Percentiles rank a stretch among this genome's conserved stretches.
phyloP scores from a whole-genome alignment of 35 echinoderm and acorn worm genomes.

The Apostichopus parvimensis region DNA sequence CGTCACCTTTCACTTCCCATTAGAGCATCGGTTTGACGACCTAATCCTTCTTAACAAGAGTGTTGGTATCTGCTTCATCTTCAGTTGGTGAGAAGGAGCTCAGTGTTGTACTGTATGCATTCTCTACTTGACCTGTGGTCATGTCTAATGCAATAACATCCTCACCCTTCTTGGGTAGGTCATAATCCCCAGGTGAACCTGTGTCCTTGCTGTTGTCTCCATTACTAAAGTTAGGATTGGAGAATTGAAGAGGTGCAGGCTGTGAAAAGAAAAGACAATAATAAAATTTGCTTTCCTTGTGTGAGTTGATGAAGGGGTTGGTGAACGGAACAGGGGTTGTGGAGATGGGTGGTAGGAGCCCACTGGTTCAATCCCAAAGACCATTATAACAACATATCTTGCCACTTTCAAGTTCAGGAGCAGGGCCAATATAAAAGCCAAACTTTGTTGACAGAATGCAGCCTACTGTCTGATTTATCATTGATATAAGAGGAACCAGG shows the following conservation, averaged over 20 bases:
- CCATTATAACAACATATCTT: no score
- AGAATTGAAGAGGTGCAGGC: neutral
- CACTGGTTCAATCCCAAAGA: no score
- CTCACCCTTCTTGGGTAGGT: neutral
- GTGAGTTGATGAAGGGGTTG: no score
- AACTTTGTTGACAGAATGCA: no score
- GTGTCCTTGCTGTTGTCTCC: neutral
- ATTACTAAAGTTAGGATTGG: neutral
- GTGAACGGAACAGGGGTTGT: no score
- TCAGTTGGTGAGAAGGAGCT: constrained; percentile 4
- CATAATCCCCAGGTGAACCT: neutral
- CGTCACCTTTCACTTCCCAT: neutral
- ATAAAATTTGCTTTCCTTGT: neutral
- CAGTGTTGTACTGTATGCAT: neutral
- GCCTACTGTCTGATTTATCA: no score
- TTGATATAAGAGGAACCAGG: no score
- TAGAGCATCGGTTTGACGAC: no score
- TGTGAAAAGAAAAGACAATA: neutral
- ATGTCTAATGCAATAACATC: constrained; percentile 1
- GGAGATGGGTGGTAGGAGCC: no score
- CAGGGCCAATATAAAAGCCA: no score
- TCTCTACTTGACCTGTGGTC: neutral
- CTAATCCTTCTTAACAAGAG: neutral
- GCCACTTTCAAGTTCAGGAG: no score
- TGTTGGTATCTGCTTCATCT: constrained; percentile 15